Percentiles rank a stretch among this genome's conserved stretches.
Evolutionary conservation across 1,140 invertebrate genomes (phyloP).

Genomic region (Achatina immaculata): DNA sequence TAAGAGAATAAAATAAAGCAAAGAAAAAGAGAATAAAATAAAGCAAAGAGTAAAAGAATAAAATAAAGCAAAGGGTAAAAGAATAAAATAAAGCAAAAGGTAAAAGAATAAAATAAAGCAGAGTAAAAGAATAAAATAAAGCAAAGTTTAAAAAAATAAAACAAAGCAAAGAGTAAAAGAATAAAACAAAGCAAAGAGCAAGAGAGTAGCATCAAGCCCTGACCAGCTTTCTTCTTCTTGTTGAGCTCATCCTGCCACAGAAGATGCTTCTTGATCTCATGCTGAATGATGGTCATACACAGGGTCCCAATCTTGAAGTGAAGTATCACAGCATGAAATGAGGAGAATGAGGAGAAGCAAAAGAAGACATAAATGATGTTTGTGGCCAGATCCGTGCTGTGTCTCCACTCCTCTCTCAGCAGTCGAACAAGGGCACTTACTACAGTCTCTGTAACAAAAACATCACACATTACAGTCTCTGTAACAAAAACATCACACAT

Average conservation of each 20-base stretch:
- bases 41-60: too few relatives aligned
- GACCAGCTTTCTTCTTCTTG: constrained; percentile 71
- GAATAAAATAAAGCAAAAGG: too few relatives aligned
- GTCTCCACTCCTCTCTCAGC: constrained; percentile 95
- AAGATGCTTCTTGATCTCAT: constrained; percentile 91
- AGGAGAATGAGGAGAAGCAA: constrained; percentile 95
- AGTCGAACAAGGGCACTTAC: constrained; percentile 94
- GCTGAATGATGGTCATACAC: constrained; percentile 95
- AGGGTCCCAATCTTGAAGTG: constrained; percentile 91
- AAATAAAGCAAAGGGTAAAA: too few relatives aligned
- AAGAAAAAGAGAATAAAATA: too few relatives aligned
- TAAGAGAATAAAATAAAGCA: too few relatives aligned
- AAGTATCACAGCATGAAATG: constrained; percentile 93
- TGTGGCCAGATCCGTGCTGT: constrained; percentile 94
- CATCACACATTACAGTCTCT: constrained; percentile 89
- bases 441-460: constrained; percentile 80
- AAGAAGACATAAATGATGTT: constrained; percentile 98
- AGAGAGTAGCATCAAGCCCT: neutral
- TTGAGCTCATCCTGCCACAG: constrained; percentile 93
- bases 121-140: neutral
- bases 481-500: constrained; percentile 77
- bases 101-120: too few relatives aligned
- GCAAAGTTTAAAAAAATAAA: neutral
- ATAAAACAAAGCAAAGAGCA: neutral
- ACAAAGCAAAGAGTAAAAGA: too few relatives aligned